Percentiles rank a stretch among this genome's conserved stretches.
Evolutionary conservation across 2,113 vertebrate genomes (phyloP).

Genomic region (Engraulis encrasicolus): DNA sequence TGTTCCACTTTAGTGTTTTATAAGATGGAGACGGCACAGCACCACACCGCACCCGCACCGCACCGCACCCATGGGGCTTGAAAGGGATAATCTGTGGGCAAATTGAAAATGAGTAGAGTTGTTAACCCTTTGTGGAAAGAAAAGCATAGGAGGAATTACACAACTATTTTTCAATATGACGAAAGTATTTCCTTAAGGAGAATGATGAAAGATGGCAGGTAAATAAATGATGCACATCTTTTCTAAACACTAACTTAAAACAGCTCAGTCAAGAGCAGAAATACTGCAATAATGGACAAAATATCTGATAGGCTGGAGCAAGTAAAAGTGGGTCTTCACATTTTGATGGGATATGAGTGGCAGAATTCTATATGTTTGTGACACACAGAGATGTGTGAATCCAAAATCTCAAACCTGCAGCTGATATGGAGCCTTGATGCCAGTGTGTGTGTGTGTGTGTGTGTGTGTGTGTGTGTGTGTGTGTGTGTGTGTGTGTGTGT

Average conservation of each 20-base stretch:
- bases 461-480: conserved; percentile 12
- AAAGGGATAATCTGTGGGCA: conserved; percentile 44
- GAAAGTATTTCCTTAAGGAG: neutral
- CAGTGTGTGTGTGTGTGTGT: neutral
- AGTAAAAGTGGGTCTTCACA: too few relatives aligned
- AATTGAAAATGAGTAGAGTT: conserved; percentile 49
- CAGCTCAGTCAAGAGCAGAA: neutral
- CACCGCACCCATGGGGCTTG: conserved; percentile 46
- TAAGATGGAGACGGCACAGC: conserved; percentile 55
- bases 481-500: neutral
- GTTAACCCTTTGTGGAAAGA: conserved; percentile 39
- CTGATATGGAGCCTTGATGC: neutral
- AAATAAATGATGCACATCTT: neutral
- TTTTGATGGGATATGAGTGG: too few relatives aligned
- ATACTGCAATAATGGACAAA: neutral
- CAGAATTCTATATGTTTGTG: neutral
- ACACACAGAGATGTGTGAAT: neutral
- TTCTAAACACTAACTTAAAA: neutral
- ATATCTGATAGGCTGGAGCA: too few relatives aligned
- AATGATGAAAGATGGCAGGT: neutral
- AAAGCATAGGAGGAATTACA: neutral
- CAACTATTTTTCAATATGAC: neutral
- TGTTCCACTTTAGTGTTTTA: conserved; percentile 50
- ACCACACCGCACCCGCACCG: too few relatives aligned
- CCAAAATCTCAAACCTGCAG: neutral